Base-by-base conservation (phyloP, 2,888 invertebrate species). In the Hecatera dysodea region DNA sequence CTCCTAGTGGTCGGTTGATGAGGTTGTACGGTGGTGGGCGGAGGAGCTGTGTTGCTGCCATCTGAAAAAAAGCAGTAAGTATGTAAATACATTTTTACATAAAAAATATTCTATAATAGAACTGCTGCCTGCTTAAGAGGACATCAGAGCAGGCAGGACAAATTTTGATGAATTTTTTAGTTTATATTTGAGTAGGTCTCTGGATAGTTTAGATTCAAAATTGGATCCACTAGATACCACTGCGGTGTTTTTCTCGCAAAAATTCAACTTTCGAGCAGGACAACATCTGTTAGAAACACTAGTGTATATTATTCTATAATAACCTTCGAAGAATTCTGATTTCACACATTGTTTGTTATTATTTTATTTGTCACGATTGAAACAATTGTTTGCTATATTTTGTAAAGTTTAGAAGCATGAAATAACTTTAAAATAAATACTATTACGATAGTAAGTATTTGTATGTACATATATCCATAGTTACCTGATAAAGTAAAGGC, bases 41-140 rank as follows among this genome's bases (percentile, higher is more conserved):
- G 6, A 90, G 42, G 2, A 86, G 78, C 83, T 93, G 93, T 6
- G 91, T 72, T 8, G 65, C 44, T 2, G 78, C 78, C 8, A 78
- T 65, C 93, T 93, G 90, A 22, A 90, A 90, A 60, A 68, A 52
- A 68, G 56, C 9, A 60, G 12, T 11, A 17, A 0, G 6, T n/a
- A 15, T 29, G 19, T 19, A 7, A 44, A 44, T 44, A 19, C 19
- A 19, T 44, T 44, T 44, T n/a, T n/a, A n/a, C n/a, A n/a, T n/a
- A n/a, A n/a, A n/a, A n/a, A n/a, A n/a, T n/a, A n/a, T n/a, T n/a
- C n/a, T n/a, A n/a, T n/a, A n/a, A n/a, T n/a, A n/a, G n/a, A n/a
- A n/a, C n/a, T n/a, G n/a, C n/a, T n/a, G n/a, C n/a, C n/a, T n/a
- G n/a, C n/a, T n/a, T n/a, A n/a, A n/a, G n/a, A n/a, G n/a, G n/a